Evolutionary conservation across 2,888 invertebrate species (phyloP).

Genomic region (Phasia obesa): DNA sequence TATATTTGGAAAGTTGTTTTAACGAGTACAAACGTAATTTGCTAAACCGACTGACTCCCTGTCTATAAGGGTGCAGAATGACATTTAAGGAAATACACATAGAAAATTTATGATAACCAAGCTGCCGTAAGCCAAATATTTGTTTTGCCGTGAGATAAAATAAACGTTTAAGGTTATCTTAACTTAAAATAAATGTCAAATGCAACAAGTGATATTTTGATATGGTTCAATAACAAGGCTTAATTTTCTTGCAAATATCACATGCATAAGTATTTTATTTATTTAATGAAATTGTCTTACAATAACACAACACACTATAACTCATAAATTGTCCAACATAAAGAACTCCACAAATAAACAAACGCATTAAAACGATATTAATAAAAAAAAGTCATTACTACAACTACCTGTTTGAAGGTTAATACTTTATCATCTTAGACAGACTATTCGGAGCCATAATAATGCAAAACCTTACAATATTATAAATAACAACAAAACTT

Average conservation of each 20-base stretch:
- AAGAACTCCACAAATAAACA: no score
- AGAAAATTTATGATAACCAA: no score
- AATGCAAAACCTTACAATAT: constrained; percentile 47
- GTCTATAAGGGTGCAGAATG: no score
- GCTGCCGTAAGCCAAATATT: no score
- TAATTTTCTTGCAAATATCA: background rate
- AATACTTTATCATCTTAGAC: constrained; percentile 61
- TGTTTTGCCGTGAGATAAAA: no score
- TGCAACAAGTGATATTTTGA: background rate
- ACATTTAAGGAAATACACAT: no score
- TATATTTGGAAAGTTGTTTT: no score
- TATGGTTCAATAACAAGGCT: constrained; percentile 1
- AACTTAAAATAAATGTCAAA: no score
- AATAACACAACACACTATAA: background rate
- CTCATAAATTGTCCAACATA: constrained; percentile 2
- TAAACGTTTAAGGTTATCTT: no score
- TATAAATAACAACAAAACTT: constrained; percentile 2
- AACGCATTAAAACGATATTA: constrained; percentile 39
- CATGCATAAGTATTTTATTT: background rate
- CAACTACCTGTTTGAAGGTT: constrained; percentile 55
- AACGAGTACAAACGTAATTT: no score
- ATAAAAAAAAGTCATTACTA: constrained; percentile 4
- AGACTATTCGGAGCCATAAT: constrained; percentile 67
- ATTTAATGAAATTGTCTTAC: background rate
- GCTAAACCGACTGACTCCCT: no score